Conservation (phyloP, 2,888 invertebrate species). For the Halictus ligatus region DNA sequence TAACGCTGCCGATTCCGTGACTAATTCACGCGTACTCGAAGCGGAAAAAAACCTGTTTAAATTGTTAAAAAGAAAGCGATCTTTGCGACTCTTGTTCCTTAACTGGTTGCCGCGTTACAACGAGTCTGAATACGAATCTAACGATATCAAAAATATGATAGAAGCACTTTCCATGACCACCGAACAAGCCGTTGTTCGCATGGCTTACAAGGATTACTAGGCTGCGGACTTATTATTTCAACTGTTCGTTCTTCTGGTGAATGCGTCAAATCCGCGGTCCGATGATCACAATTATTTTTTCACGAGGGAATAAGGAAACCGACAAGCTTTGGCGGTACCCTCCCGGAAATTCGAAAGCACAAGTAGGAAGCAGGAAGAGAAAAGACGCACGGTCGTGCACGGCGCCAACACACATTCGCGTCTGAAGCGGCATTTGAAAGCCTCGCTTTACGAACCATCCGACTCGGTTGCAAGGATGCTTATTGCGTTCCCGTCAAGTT, state of each 20-base stretch:
- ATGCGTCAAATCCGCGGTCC: neutral
- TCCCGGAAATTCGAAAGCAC: conserved; percentile 23
- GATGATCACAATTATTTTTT: neutral
- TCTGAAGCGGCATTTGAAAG: conserved; percentile 51
- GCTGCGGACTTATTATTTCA: no score
- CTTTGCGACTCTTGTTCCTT: neutral
- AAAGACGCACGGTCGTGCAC: neutral
- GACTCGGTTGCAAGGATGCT: conserved; percentile 39
- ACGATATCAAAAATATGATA: no score
- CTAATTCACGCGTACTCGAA: neutral
- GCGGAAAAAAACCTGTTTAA: neutral
- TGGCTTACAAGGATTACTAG: no score
- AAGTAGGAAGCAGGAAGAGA: conserved; percentile 24
- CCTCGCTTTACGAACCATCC: conserved; percentile 49
- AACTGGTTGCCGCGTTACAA: neutral
- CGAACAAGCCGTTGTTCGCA: no score
- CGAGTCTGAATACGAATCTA: no score
- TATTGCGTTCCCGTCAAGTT: conserved; percentile 16
- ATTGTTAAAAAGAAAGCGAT: neutral
- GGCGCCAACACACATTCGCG: conserved; percentile 22
- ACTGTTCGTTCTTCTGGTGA: no score
- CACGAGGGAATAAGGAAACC: neutral
- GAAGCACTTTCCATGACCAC: no score
- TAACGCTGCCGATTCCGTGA: neutral
- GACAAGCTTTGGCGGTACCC: neutral